Base-by-base conservation (phyloP, 2,888 invertebrate species). In the Magallana nippona region DNA sequence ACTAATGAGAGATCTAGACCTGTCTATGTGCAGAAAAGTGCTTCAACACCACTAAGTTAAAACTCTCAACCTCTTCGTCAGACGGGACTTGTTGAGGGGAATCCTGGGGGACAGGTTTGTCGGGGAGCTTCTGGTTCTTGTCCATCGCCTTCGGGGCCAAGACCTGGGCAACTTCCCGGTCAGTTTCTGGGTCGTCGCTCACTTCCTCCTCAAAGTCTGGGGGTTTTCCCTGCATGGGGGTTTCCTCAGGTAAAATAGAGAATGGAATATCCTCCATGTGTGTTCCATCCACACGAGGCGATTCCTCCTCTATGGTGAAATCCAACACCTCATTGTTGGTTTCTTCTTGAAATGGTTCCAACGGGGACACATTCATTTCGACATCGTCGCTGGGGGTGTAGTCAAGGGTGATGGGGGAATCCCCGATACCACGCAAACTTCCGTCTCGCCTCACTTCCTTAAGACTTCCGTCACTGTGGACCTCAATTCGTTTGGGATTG, bases 111-210 rank as follows among this genome's bases (percentile, higher is more conserved):
- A 13, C 22, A 11, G n/a, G 78, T 56, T 78, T 55, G 19, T 56
- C 80, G 5, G n/a, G n/a, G 22, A 19, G 44, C 44, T 8, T 44
- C 19, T 83, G 32, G 32, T 22, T 56, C 56, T 55, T 55, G 3
- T 79, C 63, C 11, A 44, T 44, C 44, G 86, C 84, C 32, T 87
- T 86, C 13, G 81, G 81, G 10, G 83, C 85, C n/a, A 89, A 85
- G n/a, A 88, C 88, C n/a, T 83, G 77, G 17, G 88, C 89, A 1
- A 89, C 89, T 58, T 89, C 89, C 79, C 83, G 86, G 58, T 89
- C 89, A 10, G 86, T 85, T 62, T 84, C 84, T 58, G 78, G 55
- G 19, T 84, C 81, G 56, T 81, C 83, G 15, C 77, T 32, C 58
- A 55, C 22, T 83, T 22, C 57, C 8, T 83, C 81, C 11, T 81